Evolutionary conservation across 2,888 invertebrate genomes (phyloP).

Genomic region (Xestia ashworthii): DNA sequence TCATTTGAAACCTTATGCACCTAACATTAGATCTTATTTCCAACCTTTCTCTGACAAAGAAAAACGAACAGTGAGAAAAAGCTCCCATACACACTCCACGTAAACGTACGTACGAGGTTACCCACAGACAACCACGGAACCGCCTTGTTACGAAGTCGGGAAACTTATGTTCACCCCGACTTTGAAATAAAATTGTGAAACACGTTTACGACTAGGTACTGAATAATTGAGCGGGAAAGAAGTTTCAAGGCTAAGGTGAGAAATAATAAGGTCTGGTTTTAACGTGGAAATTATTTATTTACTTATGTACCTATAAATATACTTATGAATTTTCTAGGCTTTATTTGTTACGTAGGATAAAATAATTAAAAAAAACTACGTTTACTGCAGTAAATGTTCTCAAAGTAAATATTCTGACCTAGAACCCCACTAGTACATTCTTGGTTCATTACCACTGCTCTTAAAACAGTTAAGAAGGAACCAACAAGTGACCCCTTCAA

Average conservation of each 20-base stretch:
- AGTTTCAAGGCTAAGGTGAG: slow-evolving; percentile 38
- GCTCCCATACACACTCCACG: not conserved
- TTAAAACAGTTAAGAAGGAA: not conserved
- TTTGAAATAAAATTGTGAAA: slow-evolving; percentile 42
- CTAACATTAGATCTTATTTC: not conserved
- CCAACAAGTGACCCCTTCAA: not conserved
- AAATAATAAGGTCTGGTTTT: slow-evolving; percentile 15
- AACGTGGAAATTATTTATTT: slow-evolving; percentile 22
- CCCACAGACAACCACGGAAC: not conserved
- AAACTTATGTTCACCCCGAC: slow-evolving; percentile 18
- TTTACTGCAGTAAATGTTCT: not conserved
- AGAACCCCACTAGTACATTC: not conserved
- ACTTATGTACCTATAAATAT: slow-evolving; percentile 6
- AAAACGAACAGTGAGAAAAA: not conserved
- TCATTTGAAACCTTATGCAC: not conserved
- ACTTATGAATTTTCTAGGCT: not conserved
- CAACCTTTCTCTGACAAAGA: not conserved
- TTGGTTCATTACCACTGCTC: not conserved
- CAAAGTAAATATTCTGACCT: not conserved
- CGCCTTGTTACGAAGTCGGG: slow-evolving; percentile 14
- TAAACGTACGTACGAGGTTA: not conserved
- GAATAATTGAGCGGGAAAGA: slow-evolving; percentile 39
- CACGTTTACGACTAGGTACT: slow-evolving; percentile 8
- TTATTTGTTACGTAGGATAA: not conserved
- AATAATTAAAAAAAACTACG: not conserved